phyloP scores from a whole-genome alignment of 2,888 invertebrate genomes.

The Callinectes sapidus region DNA sequence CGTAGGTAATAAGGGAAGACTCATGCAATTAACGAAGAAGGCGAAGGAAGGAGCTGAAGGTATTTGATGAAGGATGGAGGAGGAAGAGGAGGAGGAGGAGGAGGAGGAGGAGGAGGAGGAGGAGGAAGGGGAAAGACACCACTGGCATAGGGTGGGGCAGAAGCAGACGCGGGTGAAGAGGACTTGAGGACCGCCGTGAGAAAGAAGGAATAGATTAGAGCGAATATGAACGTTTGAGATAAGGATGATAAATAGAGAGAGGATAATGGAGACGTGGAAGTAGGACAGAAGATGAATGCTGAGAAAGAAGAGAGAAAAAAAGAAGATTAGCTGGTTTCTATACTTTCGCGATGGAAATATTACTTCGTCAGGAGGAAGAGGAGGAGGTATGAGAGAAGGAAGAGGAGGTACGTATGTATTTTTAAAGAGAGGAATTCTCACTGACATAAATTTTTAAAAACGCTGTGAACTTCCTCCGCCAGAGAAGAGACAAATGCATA shows the following conservation, averaged over 20 bases:
- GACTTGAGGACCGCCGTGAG: not conserved
- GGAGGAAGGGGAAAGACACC: not conserved
- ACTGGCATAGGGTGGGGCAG: not conserved
- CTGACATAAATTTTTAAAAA: not conserved
- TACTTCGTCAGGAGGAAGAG: not conserved
- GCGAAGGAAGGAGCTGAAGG: not conserved
- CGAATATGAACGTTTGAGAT: not conserved
- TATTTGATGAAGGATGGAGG: not conserved
- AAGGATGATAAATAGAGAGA: not conserved
- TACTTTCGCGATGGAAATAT: not conserved
- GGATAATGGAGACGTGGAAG: not conserved
- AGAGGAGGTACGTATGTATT: not conserved
- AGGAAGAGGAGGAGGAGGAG: too few species aligned
- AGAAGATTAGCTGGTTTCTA: not conserved
- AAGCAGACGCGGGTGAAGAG: not conserved
- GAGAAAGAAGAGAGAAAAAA: not conserved
- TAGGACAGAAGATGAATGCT: not conserved
- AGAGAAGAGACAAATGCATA: not conserved
- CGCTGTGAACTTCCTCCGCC: not conserved
- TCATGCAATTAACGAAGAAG: not conserved
- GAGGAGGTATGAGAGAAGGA: not conserved
- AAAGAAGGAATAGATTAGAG: not conserved
- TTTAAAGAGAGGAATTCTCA: constrained; percentile 4
- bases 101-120: not conserved
- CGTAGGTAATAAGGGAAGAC: not conserved